Evolutionary conservation across 1,140 invertebrate genomes (phyloP).

Genomic region (Pogonus chalceus): DNA sequence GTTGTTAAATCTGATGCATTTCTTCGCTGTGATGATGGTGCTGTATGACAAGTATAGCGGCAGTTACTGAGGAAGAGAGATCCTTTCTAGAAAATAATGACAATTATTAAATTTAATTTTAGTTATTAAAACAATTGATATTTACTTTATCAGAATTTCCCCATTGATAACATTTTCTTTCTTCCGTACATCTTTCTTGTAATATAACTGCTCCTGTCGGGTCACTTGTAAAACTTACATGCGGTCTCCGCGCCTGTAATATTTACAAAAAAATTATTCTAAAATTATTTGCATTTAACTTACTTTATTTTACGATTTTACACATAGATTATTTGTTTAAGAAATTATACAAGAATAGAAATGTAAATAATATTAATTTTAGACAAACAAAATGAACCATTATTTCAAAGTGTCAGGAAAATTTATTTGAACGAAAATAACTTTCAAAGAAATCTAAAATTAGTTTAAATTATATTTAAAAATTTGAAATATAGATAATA

Average conservation of each 20-base stretch:
- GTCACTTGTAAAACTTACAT: constrained; percentile 58
- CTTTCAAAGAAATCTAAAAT: not conserved
- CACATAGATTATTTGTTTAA: too few species aligned
- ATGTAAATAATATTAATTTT: too few species aligned
- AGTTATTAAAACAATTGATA: constrained; percentile 8
- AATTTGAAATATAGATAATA: not conserved
- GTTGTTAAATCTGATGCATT: constrained; percentile 10
- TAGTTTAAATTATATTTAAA: not conserved
- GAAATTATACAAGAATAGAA: too few species aligned
- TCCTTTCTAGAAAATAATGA: constrained; percentile 36
- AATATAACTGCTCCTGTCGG: constrained; percentile 50
- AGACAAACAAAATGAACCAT: too few species aligned
- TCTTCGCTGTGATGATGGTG: constrained; percentile 17
- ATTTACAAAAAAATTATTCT: constrained; percentile 7
- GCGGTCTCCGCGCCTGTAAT: constrained; percentile 38
- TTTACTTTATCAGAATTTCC: constrained; percentile 42
- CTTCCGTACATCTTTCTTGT: constrained; percentile 54
- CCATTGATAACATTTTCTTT: constrained; percentile 52
- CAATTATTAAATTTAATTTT: constrained; percentile 6
- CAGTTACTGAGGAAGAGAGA: constrained; percentile 43
- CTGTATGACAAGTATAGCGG: constrained; percentile 45
- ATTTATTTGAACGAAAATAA: too few species aligned
- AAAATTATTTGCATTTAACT: not conserved
- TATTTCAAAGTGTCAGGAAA: too few species aligned
- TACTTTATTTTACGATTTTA: too few species aligned